A percentile compares a stretch with the other conserved stretches of the same genome.
These are phyloP conservation scores for Cyanoramphus novaezelandiae DNA, from an alignment of 2,113 vertebrate genomes.

Conservation along the genomic window DNA sequence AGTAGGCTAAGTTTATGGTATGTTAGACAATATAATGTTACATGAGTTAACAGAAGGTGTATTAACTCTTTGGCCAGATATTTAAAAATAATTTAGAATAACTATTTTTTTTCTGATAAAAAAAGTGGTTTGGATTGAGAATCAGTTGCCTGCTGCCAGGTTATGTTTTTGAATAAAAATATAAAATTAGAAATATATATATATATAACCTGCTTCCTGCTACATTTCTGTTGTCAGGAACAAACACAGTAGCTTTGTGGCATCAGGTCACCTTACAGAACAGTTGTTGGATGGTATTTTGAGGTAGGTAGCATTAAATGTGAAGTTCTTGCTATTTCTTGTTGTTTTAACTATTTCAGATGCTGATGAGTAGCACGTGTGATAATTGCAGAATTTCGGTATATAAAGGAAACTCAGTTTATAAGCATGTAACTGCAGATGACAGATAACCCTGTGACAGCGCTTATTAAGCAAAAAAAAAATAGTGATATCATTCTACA, in stretches of 20 bases:
- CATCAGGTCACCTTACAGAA: background rate
- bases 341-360: background rate
- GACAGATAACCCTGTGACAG: background rate
- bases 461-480: background rate
- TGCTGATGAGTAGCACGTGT: background rate
- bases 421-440: background rate
- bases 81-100: background rate
- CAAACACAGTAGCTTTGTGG: background rate
- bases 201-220: background rate
- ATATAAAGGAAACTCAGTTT: conserved; percentile 14
- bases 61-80: background rate
- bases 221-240: background rate
- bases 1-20: background rate
- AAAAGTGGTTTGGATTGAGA: background rate
- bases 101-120: background rate
- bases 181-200: background rate
- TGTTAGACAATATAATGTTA: background rate
- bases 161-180: background rate
- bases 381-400: conserved; percentile 11
- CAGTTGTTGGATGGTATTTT: background rate
- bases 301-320: background rate
- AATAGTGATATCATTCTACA: background rate
- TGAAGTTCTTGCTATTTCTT: background rate
- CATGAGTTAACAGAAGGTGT: background rate
- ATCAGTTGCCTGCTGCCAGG: background rate